Percentiles rank a stretch among this genome's conserved stretches.
Evolutionary conservation across 2,888 invertebrate species (phyloP).

Genomic region (Drosophila vallismaia): DNA sequence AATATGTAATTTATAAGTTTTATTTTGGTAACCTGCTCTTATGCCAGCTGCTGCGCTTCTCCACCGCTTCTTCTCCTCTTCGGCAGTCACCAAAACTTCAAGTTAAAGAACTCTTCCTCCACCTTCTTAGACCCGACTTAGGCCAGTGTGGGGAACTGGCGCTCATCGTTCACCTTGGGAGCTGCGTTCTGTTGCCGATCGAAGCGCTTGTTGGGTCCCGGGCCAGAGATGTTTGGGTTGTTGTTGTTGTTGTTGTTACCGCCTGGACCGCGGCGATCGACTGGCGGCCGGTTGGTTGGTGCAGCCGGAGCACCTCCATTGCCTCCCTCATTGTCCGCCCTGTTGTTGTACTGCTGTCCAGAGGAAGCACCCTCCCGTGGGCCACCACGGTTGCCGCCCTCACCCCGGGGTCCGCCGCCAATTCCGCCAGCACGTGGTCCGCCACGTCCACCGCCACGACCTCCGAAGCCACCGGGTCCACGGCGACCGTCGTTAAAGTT

Average conservation of each 20-base stretch:
- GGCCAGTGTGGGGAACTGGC: constrained; percentile 97
- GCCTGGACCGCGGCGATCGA: constrained; percentile 59
- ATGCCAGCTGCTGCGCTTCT: constrained; percentile 6
- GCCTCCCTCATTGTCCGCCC: constrained; percentile 47
- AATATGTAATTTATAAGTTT: constrained; percentile 49
- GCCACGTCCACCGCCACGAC: constrained; percentile 82
- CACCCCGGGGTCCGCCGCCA: constrained; percentile 49
- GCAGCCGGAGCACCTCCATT: constrained; percentile 27
- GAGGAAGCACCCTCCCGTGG: constrained; percentile 41
- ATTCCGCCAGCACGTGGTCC: constrained; percentile 75
- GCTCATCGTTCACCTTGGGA: constrained; percentile 97
- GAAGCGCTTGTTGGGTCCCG: constrained; percentile 66
- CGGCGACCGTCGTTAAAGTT: constrained; percentile 93
- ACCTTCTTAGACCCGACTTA: constrained; percentile 82
- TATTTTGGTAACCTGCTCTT: constrained; percentile 60
- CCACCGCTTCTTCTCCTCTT: constrained; percentile 2
- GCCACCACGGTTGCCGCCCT: constrained; percentile 52
- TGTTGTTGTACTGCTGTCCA: constrained; percentile 31
- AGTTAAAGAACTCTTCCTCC: constrained; percentile 15
- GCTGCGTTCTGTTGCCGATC: constrained; percentile 84
- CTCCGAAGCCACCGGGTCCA: constrained; percentile 87
- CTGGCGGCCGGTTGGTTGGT: constrained; percentile 52
- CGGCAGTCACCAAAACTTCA: constrained; percentile 24
- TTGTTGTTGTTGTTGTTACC: constrained; percentile 40
- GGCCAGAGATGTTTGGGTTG: constrained; percentile 25